Percentiles rank a stretch among this genome's conserved stretches.
Evolutionary conservation across 2,888 invertebrate genomes (phyloP).

Genomic region (Tiliacea aurago): DNA sequence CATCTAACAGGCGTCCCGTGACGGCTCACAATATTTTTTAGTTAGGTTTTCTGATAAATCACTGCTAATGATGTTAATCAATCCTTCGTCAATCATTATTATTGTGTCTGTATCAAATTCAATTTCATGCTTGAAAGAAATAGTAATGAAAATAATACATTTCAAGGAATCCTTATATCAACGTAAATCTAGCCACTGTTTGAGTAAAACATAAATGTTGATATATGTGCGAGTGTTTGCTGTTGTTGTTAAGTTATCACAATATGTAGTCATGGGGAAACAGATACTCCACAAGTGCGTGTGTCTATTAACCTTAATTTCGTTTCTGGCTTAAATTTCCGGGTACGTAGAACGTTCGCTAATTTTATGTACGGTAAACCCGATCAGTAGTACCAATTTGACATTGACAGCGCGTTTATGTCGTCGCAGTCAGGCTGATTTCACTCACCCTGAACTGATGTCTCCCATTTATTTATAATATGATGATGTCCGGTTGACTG

Average conservation of each 20-base stretch:
- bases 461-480: too few species aligned
- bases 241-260: background rate
- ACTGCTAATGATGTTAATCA: too few species aligned
- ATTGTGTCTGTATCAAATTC: background rate
- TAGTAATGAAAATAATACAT: slow-evolving; percentile 19
- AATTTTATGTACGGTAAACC: background rate
- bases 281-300: background rate
- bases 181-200: background rate
- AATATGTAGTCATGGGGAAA: slow-evolving; percentile 1
- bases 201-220: slow-evolving; percentile 24
- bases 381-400: background rate
- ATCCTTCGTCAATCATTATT: background rate
- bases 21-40: too few species aligned
- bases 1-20: too few species aligned
- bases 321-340: background rate
- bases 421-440: background rate
- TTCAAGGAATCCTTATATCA: background rate
- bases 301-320: background rate
- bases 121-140: slow-evolving; percentile 39
- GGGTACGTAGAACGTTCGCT: background rate
- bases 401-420: background rate
- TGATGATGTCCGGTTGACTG: background rate
- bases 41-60: too few species aligned
- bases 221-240: background rate
- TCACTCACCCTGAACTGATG: too few species aligned